Percentiles rank a stretch among this genome's conserved stretches.
These are phyloP conservation scores for Amazona ochrocephala DNA, from an alignment of 2,797 vertebrate genomes.

Conservation along the genomic window DNA sequence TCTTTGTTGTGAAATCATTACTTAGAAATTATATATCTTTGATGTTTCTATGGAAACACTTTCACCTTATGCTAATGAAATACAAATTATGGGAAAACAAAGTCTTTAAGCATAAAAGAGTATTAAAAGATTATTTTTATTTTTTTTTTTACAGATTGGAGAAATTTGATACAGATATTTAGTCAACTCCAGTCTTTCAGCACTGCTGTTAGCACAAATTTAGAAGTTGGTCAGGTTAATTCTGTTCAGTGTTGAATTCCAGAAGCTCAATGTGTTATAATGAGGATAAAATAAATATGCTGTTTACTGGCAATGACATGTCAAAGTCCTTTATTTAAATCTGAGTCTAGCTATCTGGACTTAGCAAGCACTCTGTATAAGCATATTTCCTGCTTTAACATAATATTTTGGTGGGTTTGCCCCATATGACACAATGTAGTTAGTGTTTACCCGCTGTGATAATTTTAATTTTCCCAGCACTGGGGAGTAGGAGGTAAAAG, in stretches of 20 bases:
- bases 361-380: background rate
- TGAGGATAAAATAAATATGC: background rate
- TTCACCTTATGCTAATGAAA: slow-evolving; percentile 74
- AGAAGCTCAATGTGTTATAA: background rate
- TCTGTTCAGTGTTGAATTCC: background rate
- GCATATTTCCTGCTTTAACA: background rate
- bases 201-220: background rate
- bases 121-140: background rate
- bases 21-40: slow-evolving; percentile 76
- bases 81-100: slow-evolving; percentile 44
- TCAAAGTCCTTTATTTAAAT: background rate
- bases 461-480: background rate
- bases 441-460: background rate
- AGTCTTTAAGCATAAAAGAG: background rate
- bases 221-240: background rate
- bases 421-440: background rate
- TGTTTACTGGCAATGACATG: background rate
- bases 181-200: background rate
- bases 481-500: background rate
- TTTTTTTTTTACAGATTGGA: background rate
- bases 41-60: slow-evolving; percentile 80
- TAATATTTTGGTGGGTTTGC: fast-evolving
- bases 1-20: slow-evolving; percentile 71
- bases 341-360: background rate
- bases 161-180: background rate